Conservation (phyloP, 2,888 invertebrate genomes). For the Drosophila flavopinicola region DNA sequence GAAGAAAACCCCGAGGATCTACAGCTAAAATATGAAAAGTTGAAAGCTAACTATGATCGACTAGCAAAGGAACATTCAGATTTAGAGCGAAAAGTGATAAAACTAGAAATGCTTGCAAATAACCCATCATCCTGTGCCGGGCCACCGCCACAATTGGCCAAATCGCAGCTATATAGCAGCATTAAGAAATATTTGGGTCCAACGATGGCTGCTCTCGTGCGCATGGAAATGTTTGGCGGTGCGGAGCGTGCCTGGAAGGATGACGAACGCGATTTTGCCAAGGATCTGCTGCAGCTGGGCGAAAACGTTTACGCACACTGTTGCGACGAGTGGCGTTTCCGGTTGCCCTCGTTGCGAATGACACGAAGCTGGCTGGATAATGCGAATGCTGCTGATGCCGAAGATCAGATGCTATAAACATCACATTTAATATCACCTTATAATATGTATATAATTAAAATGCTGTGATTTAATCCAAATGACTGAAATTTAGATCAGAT, state of each 20-base stretch:
- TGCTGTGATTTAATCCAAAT: slow-evolving; percentile 9
- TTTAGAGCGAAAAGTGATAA: slow-evolving; percentile 19
- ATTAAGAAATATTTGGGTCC: slow-evolving; percentile 83
- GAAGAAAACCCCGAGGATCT: slow-evolving; percentile 12
- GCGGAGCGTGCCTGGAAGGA: slow-evolving; percentile 81
- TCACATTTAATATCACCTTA: background rate
- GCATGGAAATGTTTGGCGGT: slow-evolving; percentile 84
- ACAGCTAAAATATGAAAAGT: slow-evolving; percentile 31
- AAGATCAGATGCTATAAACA: slow-evolving; percentile 67
- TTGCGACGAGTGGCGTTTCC: slow-evolving; percentile 83
- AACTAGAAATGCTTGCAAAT: slow-evolving; percentile 15
- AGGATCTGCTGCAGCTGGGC: slow-evolving; percentile 81
- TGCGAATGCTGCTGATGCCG: slow-evolving; percentile 32
- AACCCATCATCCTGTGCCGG: background rate
- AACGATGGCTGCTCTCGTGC: slow-evolving; percentile 82
- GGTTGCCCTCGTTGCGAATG: slow-evolving; percentile 79
- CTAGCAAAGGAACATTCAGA: slow-evolving; percentile 29
- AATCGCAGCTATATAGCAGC: slow-evolving; percentile 82
- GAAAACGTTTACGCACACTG: slow-evolving; percentile 80
- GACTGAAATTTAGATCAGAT: background rate
- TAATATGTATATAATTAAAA: background rate
- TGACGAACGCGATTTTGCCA: slow-evolving; percentile 81
- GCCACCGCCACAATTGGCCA: slow-evolving; percentile 48
- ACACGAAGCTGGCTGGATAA: slow-evolving; percentile 76
- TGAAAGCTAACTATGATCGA: slow-evolving; percentile 19